Conservation (phyloP, 2,113 vertebrate species). For the Pipa parva region DNA sequence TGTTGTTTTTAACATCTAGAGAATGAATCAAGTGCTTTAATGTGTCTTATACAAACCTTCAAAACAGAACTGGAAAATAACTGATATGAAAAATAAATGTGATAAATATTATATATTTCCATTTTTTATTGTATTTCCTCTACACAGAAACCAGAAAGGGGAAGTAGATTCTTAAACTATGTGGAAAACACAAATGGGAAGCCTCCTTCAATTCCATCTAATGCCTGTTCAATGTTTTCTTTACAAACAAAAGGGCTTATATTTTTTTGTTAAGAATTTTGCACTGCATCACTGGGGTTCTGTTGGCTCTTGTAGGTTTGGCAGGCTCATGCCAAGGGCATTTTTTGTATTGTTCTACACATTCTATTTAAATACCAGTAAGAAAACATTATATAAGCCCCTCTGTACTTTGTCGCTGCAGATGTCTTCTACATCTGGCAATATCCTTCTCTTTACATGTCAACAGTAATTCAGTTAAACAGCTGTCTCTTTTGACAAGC, state of each 20-base stretch:
- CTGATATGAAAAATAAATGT: no score
- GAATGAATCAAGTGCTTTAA: neutral
- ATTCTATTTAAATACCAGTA: slow-evolving; percentile 61
- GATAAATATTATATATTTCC: neutral
- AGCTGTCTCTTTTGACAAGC: slow-evolving; percentile 77
- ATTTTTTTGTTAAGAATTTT: no score
- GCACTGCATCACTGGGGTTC: slow-evolving; percentile 50
- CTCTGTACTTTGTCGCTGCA: slow-evolving; percentile 66
- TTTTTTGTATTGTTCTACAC: slow-evolving; percentile 55
- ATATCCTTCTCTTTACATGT: slow-evolving; percentile 64
- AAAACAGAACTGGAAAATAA: neutral
- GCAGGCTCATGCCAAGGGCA: slow-evolving; percentile 58
- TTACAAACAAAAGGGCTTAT: no score
- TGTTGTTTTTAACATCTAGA: neutral
- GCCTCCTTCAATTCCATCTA: no score
- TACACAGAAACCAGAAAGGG: fast-evolving
- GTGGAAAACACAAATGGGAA: no score
- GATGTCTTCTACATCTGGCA: slow-evolving; percentile 77
- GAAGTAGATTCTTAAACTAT: no score
- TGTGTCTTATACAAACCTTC: neutral
- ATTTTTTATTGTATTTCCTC: neutral
- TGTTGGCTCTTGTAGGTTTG: slow-evolving; percentile 52
- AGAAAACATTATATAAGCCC: slow-evolving; percentile 69
- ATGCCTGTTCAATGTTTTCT: no score
- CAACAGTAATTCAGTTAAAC: slow-evolving; percentile 77